Evolutionary conservation across 2,113 vertebrate genomes (phyloP), one percentile per base, ranked within the genome.

Genomic region (Vombatus ursinus): DNA sequence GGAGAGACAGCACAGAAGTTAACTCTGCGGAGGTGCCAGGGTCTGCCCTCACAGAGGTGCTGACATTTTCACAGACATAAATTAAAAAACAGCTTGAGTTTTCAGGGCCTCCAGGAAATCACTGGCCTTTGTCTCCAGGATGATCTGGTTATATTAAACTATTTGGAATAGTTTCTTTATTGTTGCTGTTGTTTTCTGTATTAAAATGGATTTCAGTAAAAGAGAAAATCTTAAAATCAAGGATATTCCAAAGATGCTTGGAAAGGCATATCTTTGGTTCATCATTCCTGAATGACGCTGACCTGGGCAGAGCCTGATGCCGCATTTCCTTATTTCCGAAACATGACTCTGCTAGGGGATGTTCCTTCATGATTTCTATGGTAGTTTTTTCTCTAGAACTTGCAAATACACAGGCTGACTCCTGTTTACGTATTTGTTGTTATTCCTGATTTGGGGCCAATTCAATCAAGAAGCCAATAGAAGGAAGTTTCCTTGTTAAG

Each of bases 1-100:
- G 90, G 90, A 96, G 89, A 14, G 68, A 61, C 90, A 44, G 53
- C 94, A 96, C 89, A 97, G 97, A 95, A 28, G 10, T 53, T 28
- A 31, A 6, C 47, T 89, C 91, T 90, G 49, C 51, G 90, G 44
- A 1, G 23, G 57, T 95, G 95, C 68, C 95, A 90, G 91, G 52
- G 94, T 94, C 95, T 95, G 92, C 50, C 50, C n/a, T 89, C 47
- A 25, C 47, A 57, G 90, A 93, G 50, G 22, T 51, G 68, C 90
- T 94, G 26, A 94, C 22, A 57, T 61, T 92, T 11, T 95, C 95
- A 94, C 50, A 24, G 31, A 91, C n/a, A 77, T 44, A 91, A 97
- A 93, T 95, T 50, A 54, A 95, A 52, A 95, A 53, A 6, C 26
- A 54, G 14, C 9, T 8, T 14, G 7, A 3, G 0, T 89, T 53